phyloP scores from a whole-genome alignment of 2,113 vertebrate species.

The Scolopax mira region DNA sequence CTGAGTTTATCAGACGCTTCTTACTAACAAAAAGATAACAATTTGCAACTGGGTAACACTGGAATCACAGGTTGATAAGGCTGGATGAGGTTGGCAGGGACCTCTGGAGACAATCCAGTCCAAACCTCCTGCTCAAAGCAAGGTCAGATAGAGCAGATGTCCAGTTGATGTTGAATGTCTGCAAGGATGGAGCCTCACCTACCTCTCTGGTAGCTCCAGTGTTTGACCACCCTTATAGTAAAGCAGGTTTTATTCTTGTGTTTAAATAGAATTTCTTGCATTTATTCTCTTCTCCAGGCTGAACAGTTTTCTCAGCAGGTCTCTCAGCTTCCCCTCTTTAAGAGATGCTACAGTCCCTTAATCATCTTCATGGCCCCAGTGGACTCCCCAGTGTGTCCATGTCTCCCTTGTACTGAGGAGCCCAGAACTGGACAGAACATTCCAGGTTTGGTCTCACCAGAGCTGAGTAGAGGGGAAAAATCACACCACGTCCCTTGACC shows the following conservation, averaged over 20 bases:
- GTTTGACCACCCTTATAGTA: background rate
- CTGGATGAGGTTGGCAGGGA: background rate
- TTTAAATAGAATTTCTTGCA: background rate
- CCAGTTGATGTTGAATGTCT: background rate
- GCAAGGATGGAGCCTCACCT: background rate
- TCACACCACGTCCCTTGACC: background rate
- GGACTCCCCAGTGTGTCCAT: background rate
- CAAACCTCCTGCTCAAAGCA: background rate
- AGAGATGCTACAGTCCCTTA: background rate
- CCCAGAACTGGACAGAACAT: background rate
- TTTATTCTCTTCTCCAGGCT: background rate
- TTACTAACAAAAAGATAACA: background rate
- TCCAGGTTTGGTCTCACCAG: background rate
- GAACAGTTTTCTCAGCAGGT: background rate
- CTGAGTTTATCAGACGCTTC: background rate
- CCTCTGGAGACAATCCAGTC: background rate
- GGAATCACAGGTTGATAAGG: background rate
- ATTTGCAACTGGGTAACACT: background rate
- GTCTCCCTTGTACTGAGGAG: background rate
- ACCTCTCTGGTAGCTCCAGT: background rate
- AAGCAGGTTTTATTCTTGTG: background rate
- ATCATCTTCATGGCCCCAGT: background rate
- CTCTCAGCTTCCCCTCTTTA: background rate
- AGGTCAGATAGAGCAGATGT: background rate
- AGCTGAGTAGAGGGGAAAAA: background rate